Percentiles rank a stretch among this genome's conserved stretches.
Conservation (phyloP, 1,140 invertebrate genomes). For the Bicyclus anynana region DNA sequence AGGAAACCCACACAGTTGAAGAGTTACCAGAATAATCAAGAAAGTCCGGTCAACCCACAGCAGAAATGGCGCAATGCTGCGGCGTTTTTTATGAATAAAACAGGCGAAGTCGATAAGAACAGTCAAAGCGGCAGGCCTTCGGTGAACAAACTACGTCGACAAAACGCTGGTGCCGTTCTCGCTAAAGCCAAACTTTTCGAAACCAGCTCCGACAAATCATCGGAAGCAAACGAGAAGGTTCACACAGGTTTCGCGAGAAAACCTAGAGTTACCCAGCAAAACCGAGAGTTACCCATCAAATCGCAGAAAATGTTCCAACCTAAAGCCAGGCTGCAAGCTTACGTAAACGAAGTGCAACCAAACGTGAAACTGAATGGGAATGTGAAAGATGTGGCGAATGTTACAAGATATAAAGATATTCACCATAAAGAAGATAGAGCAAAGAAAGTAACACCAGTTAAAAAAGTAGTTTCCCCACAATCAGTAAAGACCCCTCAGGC, state of each 20-base stretch:
- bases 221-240: slow-evolving; percentile 52
- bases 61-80: slow-evolving; percentile 70
- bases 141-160: slow-evolving; percentile 78
- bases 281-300: slow-evolving; percentile 39
- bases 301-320: slow-evolving; percentile 38
- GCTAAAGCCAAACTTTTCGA: slow-evolving; percentile 82
- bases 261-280: slow-evolving; percentile 43
- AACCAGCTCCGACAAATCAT: slow-evolving; percentile 69
- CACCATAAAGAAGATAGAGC: slow-evolving; percentile 28
- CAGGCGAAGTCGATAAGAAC: slow-evolving; percentile 52
- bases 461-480: slow-evolving; percentile 55
- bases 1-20: slow-evolving; percentile 34
- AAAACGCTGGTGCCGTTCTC: slow-evolving; percentile 82
- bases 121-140: slow-evolving; percentile 78
- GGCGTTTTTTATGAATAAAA: slow-evolving; percentile 69
- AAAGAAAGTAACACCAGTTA: slow-evolving; percentile 49
- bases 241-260: slow-evolving; percentile 56
- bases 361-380: slow-evolving; percentile 15
- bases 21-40: slow-evolving; percentile 45
- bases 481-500: slow-evolving; percentile 44
- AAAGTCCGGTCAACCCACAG: slow-evolving; percentile 40
- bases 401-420: slow-evolving; percentile 6
- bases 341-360: slow-evolving; percentile 11
- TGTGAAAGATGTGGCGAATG: slow-evolving; percentile 3
- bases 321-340: slow-evolving; percentile 33